A percentile compares a stretch with the other conserved stretches of the same genome.
These are phyloP conservation scores for Arion vulgaris DNA, from an alignment of 1,140 invertebrate species.

Conservation along the genomic window DNA sequence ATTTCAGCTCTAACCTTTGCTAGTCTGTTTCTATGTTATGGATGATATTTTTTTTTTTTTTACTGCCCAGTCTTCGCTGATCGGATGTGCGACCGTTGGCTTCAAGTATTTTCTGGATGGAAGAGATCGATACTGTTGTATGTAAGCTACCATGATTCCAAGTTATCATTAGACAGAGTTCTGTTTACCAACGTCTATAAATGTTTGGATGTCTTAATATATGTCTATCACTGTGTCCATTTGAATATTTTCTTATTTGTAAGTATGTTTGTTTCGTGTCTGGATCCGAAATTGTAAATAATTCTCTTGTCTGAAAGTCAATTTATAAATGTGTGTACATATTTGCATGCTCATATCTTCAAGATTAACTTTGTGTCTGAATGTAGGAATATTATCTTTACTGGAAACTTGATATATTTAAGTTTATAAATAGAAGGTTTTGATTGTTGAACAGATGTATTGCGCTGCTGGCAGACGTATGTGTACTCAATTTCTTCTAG, in stretches of 20 bases:
- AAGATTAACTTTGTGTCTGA: too few relatives aligned
- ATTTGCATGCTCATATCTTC: too few relatives aligned
- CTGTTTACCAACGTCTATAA: neutral
- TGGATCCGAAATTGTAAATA: too few relatives aligned
- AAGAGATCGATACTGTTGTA: neutral
- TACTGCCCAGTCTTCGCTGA: neutral
- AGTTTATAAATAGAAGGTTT: too few relatives aligned
- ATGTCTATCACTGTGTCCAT: neutral
- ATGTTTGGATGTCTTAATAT: neutral
- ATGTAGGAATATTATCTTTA: too few relatives aligned
- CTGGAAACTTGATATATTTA: too few relatives aligned
- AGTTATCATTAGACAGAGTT: neutral
- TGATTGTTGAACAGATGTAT: too few relatives aligned
- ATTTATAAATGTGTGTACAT: too few relatives aligned
- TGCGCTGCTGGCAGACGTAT: too few relatives aligned
- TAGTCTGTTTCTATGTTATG: neutral
- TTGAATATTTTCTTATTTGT: neutral
- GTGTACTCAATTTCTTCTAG: too few relatives aligned
- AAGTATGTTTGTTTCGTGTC: neutral
- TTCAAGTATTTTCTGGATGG: neutral
- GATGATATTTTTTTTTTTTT: neutral
- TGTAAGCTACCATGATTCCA: neutral
- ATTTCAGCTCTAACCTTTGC: neutral
- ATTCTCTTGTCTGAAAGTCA: too few relatives aligned
- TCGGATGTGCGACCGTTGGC: slow-evolving; percentile 6